Evolutionary conservation across 2,797 vertebrate genomes (phyloP).

Genomic region (Fratercula arctica): DNA sequence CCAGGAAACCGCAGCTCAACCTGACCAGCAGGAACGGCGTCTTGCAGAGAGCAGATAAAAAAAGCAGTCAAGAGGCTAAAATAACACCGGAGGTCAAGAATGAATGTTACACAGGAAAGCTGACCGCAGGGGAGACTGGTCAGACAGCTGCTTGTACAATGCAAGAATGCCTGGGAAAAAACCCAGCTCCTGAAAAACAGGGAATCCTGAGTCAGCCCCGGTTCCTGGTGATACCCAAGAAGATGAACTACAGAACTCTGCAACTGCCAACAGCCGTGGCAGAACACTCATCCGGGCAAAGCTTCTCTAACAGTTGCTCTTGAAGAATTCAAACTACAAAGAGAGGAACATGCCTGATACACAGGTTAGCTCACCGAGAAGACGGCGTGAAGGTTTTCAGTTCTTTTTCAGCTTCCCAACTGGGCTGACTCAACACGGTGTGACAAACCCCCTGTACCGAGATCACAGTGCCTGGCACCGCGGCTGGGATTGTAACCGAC

Average conservation of each 20-base stretch:
- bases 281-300: not conserved
- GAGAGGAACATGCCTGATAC: not conserved
- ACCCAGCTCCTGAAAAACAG: not conserved
- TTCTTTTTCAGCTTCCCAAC: not conserved
- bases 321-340: not conserved
- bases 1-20: not conserved
- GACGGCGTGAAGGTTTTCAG: too few relatives aligned
- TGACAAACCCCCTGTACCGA: not conserved
- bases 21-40: not conserved
- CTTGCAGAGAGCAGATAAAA: not conserved
- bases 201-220: not conserved
- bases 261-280: not conserved
- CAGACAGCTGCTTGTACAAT: not conserved
- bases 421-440: not conserved
- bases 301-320: not conserved
- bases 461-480: not conserved
- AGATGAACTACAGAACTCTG: not conserved
- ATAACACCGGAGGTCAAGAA: not conserved
- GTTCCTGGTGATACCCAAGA: not conserved
- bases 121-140: not conserved
- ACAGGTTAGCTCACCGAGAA: not conserved
- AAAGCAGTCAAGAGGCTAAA: not conserved
- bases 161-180: not conserved
- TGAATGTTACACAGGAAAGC: not conserved
- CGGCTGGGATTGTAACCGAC: not conserved